Conservation (phyloP, 2,888 invertebrate species). For the Adelphocoris suturalis region DNA sequence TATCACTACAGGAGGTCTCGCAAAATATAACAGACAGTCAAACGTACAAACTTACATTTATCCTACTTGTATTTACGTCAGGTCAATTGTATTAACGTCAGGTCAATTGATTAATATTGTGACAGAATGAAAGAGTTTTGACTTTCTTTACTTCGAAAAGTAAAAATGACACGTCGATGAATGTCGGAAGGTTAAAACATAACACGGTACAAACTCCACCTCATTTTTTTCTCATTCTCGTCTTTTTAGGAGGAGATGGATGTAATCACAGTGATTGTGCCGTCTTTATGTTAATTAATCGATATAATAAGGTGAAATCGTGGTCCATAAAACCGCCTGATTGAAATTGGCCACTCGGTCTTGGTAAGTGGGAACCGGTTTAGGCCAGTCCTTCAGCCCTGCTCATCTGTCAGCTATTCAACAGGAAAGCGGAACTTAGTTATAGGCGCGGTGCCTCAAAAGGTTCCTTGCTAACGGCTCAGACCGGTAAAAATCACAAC, state of each 20-base stretch:
- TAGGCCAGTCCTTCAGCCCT: neutral
- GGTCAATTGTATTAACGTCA: too few species aligned
- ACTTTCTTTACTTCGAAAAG: too few species aligned
- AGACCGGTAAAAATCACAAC: neutral
- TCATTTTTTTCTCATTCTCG: neutral
- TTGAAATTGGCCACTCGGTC: constrained; percentile 25
- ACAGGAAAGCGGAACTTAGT: neutral
- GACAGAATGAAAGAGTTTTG: too few species aligned
- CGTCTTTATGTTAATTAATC: constrained; percentile 36
- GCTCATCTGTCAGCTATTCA: constrained; percentile 15
- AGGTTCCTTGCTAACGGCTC: neutral
- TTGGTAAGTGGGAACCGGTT: neutral
- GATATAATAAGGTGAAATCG: neutral
- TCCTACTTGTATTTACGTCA: too few species aligned
- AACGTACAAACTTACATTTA: too few species aligned
- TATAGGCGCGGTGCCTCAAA: neutral
- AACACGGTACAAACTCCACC: neutral
- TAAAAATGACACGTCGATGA: too few species aligned
- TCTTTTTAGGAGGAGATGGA: neutral
- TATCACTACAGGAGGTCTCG: too few species aligned
- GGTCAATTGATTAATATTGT: too few species aligned
- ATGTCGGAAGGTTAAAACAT: too few species aligned
- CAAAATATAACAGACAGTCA: too few species aligned
- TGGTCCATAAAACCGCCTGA: neutral
- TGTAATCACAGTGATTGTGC: constrained; percentile 33